Conservation (phyloP, 2,888 invertebrate genomes). For the Petrophora chlorosata region DNA sequence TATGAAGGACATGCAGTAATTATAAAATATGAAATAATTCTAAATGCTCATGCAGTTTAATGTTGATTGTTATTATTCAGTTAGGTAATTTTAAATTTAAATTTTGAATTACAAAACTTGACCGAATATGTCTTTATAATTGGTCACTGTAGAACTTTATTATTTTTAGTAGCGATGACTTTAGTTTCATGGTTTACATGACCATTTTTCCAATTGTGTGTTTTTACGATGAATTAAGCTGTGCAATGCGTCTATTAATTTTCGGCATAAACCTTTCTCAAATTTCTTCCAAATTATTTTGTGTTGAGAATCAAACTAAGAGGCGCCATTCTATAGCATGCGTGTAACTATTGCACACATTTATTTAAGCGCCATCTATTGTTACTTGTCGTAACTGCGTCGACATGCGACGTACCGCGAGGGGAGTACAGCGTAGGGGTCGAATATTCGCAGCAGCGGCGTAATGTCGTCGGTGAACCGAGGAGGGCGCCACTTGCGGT, state of each 20-base stretch:
- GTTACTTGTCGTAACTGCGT: conserved; percentile 46
- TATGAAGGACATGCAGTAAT: conserved; percentile 16
- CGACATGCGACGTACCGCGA: conserved; percentile 79
- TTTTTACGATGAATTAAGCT: conserved; percentile 29
- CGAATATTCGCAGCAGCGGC: conserved; percentile 90
- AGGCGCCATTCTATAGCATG: conserved; percentile 68
- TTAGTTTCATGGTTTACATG: conserved; percentile 5
- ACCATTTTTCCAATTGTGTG: conserved; percentile 7
- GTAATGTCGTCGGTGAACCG: conserved; percentile 91
- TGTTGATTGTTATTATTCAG: neutral
- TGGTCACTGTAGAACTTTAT: conserved; percentile 10
- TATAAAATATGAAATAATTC: neutral
- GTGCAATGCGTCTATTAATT: conserved; percentile 23
- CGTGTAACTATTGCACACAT: conserved; percentile 60
- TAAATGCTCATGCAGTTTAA: conserved; percentile 11
- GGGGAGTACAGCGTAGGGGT: conserved; percentile 86
- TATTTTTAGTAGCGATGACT: conserved; percentile 11
- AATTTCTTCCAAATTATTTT: conserved; percentile 17
- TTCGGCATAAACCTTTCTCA: conserved; percentile 12
- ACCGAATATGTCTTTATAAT: conserved; percentile 24
- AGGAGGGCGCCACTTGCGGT: conserved; percentile 93
- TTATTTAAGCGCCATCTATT: conserved; percentile 74
- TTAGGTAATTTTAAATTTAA: conserved; percentile 23
- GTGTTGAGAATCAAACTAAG: conserved; percentile 30
- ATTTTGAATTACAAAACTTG: conserved; percentile 21